A percentile compares a stretch with the other conserved stretches of the same genome.
These are phyloP conservation scores for Platycnemis pennipes DNA, from an alignment of 2,888 invertebrate genomes.

Conservation along the genomic window DNA sequence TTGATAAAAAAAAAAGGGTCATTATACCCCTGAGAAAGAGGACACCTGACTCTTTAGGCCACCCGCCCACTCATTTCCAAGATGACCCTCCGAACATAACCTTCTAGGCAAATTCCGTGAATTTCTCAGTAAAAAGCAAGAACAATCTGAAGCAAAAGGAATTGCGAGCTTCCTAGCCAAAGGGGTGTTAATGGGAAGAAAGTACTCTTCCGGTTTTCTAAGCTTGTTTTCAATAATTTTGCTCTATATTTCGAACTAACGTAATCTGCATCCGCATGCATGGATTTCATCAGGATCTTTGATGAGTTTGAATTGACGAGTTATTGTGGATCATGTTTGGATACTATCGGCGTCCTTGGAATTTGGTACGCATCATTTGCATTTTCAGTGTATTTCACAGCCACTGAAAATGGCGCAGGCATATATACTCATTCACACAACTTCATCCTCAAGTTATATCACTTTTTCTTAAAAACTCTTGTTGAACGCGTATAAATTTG, in stretches of 20 bases:
- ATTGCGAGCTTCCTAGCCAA: too few relatives aligned
- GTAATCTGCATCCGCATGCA: background rate
- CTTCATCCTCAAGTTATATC: constrained; percentile 39
- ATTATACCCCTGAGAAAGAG: constrained; percentile 14
- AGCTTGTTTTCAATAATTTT: background rate
- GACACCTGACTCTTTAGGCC: constrained; percentile 45
- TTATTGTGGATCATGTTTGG: constrained; percentile 44
- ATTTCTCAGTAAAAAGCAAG: background rate
- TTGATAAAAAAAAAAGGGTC: constrained; percentile 34
- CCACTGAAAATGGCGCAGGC: constrained; percentile 22
- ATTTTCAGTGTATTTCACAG: background rate
- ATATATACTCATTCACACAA: constrained; percentile 42
- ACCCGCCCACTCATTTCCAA: constrained; percentile 38
- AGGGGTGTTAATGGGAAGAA: too few relatives aligned
- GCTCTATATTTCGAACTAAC: background rate
- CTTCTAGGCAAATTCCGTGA: background rate
- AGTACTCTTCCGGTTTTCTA: too few relatives aligned
- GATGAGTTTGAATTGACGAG: constrained; percentile 7
- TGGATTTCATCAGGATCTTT: background rate
- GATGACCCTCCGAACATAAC: background rate
- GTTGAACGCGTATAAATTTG: constrained; percentile 60
- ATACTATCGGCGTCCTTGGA: background rate
- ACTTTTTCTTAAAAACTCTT: constrained; percentile 65
- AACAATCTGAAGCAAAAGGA: background rate
- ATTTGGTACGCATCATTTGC: background rate